Conservation (phyloP, 1,140 invertebrate genomes). For the Anthonomus grandis region DNA sequence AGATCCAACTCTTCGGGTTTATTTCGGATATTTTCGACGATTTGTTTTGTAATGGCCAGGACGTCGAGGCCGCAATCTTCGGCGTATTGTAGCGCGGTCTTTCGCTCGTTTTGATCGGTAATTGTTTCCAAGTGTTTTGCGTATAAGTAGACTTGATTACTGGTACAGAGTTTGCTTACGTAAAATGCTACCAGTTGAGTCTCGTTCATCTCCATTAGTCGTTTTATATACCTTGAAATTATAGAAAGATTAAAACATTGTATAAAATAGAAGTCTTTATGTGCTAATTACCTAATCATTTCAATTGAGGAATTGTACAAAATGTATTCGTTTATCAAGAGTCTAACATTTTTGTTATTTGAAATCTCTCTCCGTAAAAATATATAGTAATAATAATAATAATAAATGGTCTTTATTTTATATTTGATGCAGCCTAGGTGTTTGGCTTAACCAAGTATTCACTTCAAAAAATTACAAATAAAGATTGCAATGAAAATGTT, state of each 20-base stretch:
- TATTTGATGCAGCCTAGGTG: too few relatives aligned
- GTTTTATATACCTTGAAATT: slow-evolving; percentile 54
- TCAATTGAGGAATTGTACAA: too few relatives aligned
- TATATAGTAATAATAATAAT: too few relatives aligned
- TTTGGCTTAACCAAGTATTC: too few relatives aligned
- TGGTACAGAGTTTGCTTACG: slow-evolving; percentile 67
- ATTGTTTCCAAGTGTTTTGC: slow-evolving; percentile 74
- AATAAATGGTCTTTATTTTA: too few relatives aligned
- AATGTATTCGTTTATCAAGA: too few relatives aligned
- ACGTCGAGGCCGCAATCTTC: slow-evolving; percentile 77
- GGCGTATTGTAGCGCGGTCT: slow-evolving; percentile 61
- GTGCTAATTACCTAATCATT: too few relatives aligned
- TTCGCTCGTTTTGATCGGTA: slow-evolving; percentile 60
- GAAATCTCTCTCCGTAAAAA: too few relatives aligned
- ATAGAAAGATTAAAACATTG: not conserved
- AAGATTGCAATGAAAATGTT: too few relatives aligned
- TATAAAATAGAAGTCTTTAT: not conserved
- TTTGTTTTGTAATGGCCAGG: slow-evolving; percentile 74
- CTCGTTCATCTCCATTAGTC: slow-evolving; percentile 69
- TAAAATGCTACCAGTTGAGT: slow-evolving; percentile 82
- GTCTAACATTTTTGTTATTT: too few relatives aligned
- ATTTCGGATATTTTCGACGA: slow-evolving; percentile 72
- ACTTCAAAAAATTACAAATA: too few relatives aligned
- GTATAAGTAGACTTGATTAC: slow-evolving; percentile 73
- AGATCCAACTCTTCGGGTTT: slow-evolving; percentile 33